Conservation (phyloP, 2,797 vertebrate species). For the Gadopsis bispinosus region DNA sequence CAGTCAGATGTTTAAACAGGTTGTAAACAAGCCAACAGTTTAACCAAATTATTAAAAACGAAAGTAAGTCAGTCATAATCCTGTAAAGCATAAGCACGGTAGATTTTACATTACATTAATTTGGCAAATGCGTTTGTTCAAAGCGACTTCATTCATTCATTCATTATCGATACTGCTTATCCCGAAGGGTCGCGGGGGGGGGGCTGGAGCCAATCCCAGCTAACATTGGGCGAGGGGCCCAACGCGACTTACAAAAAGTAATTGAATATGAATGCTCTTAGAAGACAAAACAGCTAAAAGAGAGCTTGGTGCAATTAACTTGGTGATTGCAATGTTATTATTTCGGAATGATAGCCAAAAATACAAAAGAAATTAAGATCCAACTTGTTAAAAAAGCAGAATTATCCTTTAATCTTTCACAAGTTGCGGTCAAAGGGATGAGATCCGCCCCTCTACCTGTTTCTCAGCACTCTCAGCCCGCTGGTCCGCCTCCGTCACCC, state of each 20-base stretch:
- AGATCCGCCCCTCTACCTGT: slow-evolving; percentile 84
- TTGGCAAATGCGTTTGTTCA: background rate
- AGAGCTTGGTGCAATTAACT: no score
- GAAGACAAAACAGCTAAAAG: no score
- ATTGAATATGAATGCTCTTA: no score
- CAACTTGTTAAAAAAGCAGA: background rate
- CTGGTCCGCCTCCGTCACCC: slow-evolving; percentile 91
- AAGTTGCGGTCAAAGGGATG: background rate
- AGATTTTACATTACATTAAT: background rate
- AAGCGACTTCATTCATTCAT: no score
- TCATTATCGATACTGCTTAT: no score
- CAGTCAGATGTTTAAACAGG: background rate
- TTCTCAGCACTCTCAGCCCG: slow-evolving; percentile 93
- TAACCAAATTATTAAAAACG: background rate
- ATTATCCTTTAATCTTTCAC: background rate
- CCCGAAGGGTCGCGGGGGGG: no score
- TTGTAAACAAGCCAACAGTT: background rate
- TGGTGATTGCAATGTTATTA: background rate
- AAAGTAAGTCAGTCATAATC: background rate
- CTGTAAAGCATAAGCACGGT: background rate
- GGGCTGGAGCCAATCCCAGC: no score
- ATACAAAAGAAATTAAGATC: background rate
- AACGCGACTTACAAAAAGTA: no score
- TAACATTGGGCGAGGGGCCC: no score
- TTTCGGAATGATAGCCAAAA: background rate